A percentile compares a stretch with the other conserved stretches of the same genome.
Conservation (phyloP, 2,888 invertebrate species). For the Conistra vaccinii region DNA sequence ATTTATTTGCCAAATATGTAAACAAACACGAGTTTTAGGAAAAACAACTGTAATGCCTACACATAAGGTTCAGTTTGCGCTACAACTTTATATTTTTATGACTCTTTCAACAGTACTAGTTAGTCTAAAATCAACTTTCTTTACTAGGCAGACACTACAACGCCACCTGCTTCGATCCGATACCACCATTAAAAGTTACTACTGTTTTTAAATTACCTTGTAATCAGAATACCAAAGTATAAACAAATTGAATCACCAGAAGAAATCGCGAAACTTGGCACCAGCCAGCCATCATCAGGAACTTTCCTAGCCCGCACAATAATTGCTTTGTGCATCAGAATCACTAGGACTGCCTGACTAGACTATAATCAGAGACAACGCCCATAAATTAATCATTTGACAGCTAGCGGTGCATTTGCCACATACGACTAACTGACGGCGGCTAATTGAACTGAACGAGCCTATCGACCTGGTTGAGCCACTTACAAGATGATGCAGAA, state of each 20-base stretch:
- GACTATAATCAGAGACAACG: slow-evolving; percentile 62
- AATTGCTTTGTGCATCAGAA: slow-evolving; percentile 36
- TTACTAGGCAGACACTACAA: no score
- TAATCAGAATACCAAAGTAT: slow-evolving; percentile 10
- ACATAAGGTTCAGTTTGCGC: no score
- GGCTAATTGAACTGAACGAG: slow-evolving; percentile 63
- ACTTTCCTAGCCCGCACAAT: slow-evolving; percentile 20
- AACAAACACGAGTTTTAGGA: no score
- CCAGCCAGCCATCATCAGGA: background rate
- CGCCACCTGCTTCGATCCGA: no score
- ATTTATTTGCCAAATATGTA: no score
- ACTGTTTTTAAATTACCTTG: background rate
- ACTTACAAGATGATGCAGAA: slow-evolving; percentile 19
- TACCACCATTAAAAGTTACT: background rate
- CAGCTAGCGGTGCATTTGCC: slow-evolving; percentile 60
- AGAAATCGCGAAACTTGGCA: slow-evolving; percentile 33
- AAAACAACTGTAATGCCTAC: no score
- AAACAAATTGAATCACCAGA: background rate
- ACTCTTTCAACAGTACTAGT: no score
- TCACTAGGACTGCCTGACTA: slow-evolving; percentile 36
- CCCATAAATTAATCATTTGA: slow-evolving; percentile 70
- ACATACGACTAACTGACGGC: slow-evolving; percentile 59
- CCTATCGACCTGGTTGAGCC: slow-evolving; percentile 44
- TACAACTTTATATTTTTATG: no score
- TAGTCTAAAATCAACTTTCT: no score